A percentile compares a stretch with the other conserved stretches of the same genome.
These are phyloP conservation scores for Aplocera efformata DNA, from an alignment of 2,888 invertebrate species.

Conservation along the genomic window DNA sequence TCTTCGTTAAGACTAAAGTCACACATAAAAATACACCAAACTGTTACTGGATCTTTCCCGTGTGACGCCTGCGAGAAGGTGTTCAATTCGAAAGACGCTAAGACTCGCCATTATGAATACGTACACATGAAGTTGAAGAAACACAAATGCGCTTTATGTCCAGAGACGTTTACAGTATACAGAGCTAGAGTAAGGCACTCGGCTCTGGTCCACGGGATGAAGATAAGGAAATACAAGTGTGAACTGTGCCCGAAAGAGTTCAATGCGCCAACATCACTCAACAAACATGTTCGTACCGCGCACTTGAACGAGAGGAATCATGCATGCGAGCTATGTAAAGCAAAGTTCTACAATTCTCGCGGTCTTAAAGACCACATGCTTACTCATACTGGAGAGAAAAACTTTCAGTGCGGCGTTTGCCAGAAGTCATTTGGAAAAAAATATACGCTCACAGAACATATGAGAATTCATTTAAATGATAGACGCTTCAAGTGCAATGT, in stretches of 20 bases:
- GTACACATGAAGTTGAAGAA: constrained; percentile 1
- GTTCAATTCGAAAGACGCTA: too few relatives aligned
- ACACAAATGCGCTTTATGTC: too few relatives aligned
- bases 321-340: background rate
- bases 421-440: too few relatives aligned
- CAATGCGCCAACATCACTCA: constrained; percentile 10
- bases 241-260: constrained; percentile 26
- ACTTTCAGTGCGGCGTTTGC: constrained; percentile 51
- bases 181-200: too few relatives aligned
- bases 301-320: constrained; percentile 11
- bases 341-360: background rate
- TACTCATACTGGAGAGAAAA: constrained; percentile 49
- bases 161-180: too few relatives aligned
- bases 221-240: constrained; percentile 32
- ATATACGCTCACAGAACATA: constrained; percentile 1
- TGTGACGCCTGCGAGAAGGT: too few relatives aligned
- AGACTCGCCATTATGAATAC: background rate
- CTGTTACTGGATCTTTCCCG: background rate
- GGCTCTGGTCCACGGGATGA: background rate
- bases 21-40: constrained; percentile 13
- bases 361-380: constrained; percentile 27
- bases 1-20: constrained; percentile 20
- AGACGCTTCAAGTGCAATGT: constrained; percentile 30
- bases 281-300: constrained; percentile 12
- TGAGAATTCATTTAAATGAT: constrained; percentile 16